phyloP scores from a whole-genome alignment of 2,113 vertebrate species.

The Nettapus auritus region DNA sequence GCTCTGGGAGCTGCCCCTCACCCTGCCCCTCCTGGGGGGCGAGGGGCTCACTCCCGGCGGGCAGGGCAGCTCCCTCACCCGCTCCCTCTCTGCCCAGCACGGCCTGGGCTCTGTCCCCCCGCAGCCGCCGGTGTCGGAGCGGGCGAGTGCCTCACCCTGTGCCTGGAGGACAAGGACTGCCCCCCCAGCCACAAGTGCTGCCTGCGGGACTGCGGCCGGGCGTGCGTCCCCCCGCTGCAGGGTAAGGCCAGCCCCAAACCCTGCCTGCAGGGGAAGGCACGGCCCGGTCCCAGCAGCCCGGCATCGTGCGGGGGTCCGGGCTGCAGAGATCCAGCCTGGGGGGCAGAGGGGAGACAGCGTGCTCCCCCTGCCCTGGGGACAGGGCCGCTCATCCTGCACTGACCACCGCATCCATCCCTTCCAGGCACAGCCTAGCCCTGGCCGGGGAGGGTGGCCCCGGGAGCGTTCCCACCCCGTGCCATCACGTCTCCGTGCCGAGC shows the following conservation, averaged over 20 bases:
- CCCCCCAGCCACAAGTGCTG: slow-evolving; percentile 9
- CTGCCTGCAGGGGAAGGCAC: not conserved
- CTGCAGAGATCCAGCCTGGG: not conserved
- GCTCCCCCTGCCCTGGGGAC: not conserved
- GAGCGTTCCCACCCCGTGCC: not conserved
- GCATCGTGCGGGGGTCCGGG: no score
- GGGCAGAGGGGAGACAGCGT: no score
- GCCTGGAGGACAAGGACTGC: slow-evolving; percentile 40
- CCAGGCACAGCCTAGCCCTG: not conserved
- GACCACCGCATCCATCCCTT: not conserved
- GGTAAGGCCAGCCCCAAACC: not conserved
- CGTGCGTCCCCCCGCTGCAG: accelerated
- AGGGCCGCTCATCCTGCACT: not conserved
- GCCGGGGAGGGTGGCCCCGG: not conserved
- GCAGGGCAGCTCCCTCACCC: not conserved
- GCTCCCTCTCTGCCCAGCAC: not conserved
- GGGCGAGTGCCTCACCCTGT: not conserved
- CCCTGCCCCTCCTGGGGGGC: accelerated
- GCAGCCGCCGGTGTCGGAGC: accelerated
- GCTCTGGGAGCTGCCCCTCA: not conserved
- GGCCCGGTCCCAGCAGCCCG: no score
- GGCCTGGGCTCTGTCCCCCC: not conserved
- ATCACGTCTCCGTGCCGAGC: accelerated
- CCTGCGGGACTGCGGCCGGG: not conserved
- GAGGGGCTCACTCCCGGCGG: not conserved